Evolutionary conservation across 2,888 invertebrate genomes (phyloP), one percentile per base, ranked within the genome.

Genomic region (Synanthedon vespiformis): DNA sequence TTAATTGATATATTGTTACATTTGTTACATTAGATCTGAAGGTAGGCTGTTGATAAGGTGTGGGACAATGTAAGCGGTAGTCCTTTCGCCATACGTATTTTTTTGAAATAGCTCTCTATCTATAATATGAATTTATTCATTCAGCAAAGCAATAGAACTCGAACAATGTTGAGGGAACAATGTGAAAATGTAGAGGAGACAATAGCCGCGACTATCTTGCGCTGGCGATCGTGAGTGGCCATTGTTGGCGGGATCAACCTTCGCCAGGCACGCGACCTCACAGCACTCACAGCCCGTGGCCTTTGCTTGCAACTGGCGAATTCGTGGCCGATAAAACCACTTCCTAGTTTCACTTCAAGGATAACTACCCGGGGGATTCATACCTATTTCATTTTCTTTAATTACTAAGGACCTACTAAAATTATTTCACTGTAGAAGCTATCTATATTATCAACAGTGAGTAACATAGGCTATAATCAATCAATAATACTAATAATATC

Each of bases 201-300:
- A 44, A 44, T 44, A 44, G 13, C 13, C 44, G 44, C 44, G 44
- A 8, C 14, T 44, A 44, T 44, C 44, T 34, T 44, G 44, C 44
- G 44, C 44, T 44, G 44, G 44, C 34, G 40, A 49, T 34, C 54
- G 53, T 50, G 53, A 41, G 48, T 27, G 22, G 53, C 53, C 18
- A 53, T 53, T 51, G 54, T 47, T 49, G 51, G 13, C 8, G n/a
- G 44, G 34, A 13, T 6, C 48, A 52, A 54, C 55, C 53, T 55
- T 55, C 55, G 55, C 50, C 44, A 44, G 34, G 34, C 34, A 34
- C 34, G 53, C 51, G 55, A 54, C 55, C 55, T 55, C 54, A 34
- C 34, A 22, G 12, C 11, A 54, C 55, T 55, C 54, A 34, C 34
- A 22, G 12, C 11, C 13, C 11, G 10, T 41, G 54, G 48, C 55